phyloP scores from a whole-genome alignment of 2,113 vertebrate genomes.

The Limnothrissa miodon region DNA sequence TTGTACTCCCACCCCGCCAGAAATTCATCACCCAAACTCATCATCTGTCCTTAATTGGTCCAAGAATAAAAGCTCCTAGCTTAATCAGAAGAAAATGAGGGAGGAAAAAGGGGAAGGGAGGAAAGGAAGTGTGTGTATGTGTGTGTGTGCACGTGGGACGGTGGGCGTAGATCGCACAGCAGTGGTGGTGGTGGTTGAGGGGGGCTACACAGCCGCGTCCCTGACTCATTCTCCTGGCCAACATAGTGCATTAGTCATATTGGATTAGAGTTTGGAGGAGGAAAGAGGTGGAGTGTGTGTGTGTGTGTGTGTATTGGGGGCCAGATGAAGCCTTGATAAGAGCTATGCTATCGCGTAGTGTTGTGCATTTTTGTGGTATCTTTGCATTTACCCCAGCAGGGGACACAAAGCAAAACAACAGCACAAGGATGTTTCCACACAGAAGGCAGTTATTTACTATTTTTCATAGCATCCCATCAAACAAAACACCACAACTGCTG shows the following conservation, averaged over 20 bases:
- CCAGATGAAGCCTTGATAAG: not conserved
- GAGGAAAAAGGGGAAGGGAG: constrained; percentile 23
- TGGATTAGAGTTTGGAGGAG: constrained; percentile 26
- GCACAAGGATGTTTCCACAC: not conserved
- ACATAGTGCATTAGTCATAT: constrained; percentile 42
- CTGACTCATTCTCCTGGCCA: constrained; percentile 43
- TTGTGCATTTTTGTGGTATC: not conserved
- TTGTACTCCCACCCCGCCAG: constrained; percentile 7
- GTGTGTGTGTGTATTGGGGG: constrained; percentile 36
- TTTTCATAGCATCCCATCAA: not conserved
- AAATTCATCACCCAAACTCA: constrained; percentile 69
- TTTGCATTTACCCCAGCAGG: not conserved
- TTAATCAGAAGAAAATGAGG: constrained; percentile 49
- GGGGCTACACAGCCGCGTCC: constrained; percentile 8
- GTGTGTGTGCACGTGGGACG: not conserved
- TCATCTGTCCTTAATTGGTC: constrained; percentile 68
- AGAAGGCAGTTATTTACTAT: not conserved
- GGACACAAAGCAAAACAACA: not conserved
- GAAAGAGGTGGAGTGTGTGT: not conserved
- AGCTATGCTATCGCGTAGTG: not conserved
- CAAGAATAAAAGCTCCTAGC: constrained; percentile 62
- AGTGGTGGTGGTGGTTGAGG: not conserved
- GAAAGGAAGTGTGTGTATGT: not conserved
- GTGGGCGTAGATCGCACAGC: too few relatives aligned
- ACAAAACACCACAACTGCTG: not conserved